A percentile compares a stretch with the other conserved stretches of the same genome.
phyloP scores from a whole-genome alignment of 2,797 vertebrate species.

The Sphenodon punctatus region DNA sequence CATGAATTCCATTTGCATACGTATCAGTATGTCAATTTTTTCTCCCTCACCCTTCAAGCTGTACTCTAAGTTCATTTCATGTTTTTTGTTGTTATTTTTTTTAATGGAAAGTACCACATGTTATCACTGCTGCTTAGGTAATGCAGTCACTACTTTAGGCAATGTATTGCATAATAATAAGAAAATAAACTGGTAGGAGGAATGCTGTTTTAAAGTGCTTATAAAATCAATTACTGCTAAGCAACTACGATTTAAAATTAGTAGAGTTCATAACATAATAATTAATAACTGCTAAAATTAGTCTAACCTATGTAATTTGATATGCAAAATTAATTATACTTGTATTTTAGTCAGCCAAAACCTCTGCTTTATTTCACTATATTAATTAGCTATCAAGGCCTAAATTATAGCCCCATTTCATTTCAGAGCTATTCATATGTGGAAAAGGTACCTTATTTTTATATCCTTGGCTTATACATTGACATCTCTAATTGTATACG shows the following conservation, averaged over 20 bases:
- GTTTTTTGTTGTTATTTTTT: too few species aligned
- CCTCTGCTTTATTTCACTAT: slow-evolving; percentile 51
- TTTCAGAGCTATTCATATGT: slow-evolving; percentile 49
- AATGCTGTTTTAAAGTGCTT: slow-evolving; percentile 17
- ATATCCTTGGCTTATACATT: slow-evolving; percentile 53
- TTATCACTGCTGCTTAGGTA: slow-evolving; percentile 27
- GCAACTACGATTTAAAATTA: slow-evolving; percentile 35
- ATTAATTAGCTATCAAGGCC: slow-evolving; percentile 44
- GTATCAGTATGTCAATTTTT: slow-evolving; percentile 2
- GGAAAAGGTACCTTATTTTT: slow-evolving; percentile 39
- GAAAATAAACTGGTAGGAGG: not conserved
- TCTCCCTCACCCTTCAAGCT: not conserved
- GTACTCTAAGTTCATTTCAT: slow-evolving; percentile 3
- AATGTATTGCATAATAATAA: slow-evolving; percentile 32
- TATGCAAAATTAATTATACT: slow-evolving; percentile 43
- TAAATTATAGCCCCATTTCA: slow-evolving; percentile 49
- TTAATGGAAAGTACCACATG: slow-evolving; percentile 29
- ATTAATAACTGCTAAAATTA: slow-evolving; percentile 50
- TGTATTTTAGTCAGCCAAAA: slow-evolving; percentile 46
- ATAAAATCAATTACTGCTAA: slow-evolving; percentile 15
- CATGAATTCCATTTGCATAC: slow-evolving; percentile 36
- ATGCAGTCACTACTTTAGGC: slow-evolving; percentile 44
- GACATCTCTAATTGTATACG: slow-evolving; percentile 42
- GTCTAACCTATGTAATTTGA: slow-evolving; percentile 46
- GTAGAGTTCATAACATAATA: slow-evolving; percentile 9